Evolutionary conservation across 2,888 invertebrate species (phyloP).

Genomic region (Colostygia pectinataria): DNA sequence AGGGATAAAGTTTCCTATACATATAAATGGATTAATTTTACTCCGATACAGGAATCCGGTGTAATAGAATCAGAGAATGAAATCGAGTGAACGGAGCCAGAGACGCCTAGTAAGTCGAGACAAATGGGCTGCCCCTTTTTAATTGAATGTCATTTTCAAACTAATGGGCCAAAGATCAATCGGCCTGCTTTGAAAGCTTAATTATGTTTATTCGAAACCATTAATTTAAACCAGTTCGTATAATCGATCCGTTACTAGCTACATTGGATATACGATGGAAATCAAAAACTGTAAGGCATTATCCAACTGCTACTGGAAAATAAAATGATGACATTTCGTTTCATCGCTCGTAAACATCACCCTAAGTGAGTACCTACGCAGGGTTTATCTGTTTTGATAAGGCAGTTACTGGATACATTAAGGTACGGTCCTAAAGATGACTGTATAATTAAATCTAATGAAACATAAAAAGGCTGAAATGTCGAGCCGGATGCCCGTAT

Average conservation of each 20-base stretch:
- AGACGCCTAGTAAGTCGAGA: constrained; percentile 37
- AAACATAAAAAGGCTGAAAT: constrained; percentile 38
- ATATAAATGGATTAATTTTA: constrained; percentile 26
- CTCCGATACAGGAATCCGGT: constrained; percentile 9
- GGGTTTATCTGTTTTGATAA: constrained; percentile 35
- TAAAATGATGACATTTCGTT: constrained; percentile 54
- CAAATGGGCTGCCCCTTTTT: constrained; percentile 52
- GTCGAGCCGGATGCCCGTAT: constrained; percentile 41
- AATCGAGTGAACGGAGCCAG: constrained; percentile 15
- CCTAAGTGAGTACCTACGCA: constrained; percentile 34
- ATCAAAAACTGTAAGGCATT: constrained; percentile 31
- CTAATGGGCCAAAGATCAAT: constrained; percentile 64
- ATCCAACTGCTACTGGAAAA: constrained; percentile 45
- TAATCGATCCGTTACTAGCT: constrained; percentile 62
- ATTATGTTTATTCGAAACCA: constrained; percentile 76
- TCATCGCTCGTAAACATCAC: constrained; percentile 46
- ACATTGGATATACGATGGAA: constrained; percentile 47
- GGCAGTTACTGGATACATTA: constrained; percentile 36
- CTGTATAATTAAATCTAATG: constrained; percentile 43
- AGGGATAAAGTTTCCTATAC: constrained; percentile 19
- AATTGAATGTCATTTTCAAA: constrained; percentile 70
- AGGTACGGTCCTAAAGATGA: constrained; percentile 35
- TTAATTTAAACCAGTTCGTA: constrained; percentile 67
- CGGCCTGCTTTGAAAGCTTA: constrained; percentile 74
- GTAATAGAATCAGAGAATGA: constrained; percentile 19